phyloP scores from a whole-genome alignment of 2,888 invertebrate genomes.

The Antheraea assamensis region DNA sequence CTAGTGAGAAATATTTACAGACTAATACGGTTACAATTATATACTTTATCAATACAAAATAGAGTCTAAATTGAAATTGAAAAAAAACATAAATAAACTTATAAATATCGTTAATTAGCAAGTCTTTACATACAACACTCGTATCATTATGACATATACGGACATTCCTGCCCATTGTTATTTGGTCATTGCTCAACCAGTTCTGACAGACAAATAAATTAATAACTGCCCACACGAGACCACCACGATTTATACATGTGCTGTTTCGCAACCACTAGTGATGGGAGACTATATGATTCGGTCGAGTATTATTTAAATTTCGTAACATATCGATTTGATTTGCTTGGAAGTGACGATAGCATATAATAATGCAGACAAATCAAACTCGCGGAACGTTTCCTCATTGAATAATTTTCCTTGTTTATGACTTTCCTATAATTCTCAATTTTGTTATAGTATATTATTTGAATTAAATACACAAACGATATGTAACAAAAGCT shows the following conservation, averaged over 20 bases:
- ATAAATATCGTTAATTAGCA: background rate
- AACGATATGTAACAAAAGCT: no score
- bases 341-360: background rate
- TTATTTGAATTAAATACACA: no score
- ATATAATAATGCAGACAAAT: no score
- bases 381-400: no score
- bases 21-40: background rate
- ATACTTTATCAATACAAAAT: background rate
- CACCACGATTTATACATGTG: slow-evolving; percentile 8
- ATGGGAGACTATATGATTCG: background rate
- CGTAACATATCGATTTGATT: background rate
- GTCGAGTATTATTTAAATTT: background rate
- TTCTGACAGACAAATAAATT: slow-evolving; percentile 14
- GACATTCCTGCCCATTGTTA: slow-evolving; percentile 12
- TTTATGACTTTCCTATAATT: no score
- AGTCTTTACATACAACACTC: background rate
- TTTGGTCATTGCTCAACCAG: slow-evolving; percentile 2
- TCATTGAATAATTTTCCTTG: no score
- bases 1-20: background rate
- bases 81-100: background rate
- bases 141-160: slow-evolving; percentile 7
- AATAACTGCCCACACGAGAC: slow-evolving; percentile 13
- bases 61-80: background rate
- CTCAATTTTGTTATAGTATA: no score
- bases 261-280: slow-evolving; percentile 8